Base-by-base conservation (phyloP, 2,797 vertebrate species). In the Acrocephalus scirpaceus region DNA sequence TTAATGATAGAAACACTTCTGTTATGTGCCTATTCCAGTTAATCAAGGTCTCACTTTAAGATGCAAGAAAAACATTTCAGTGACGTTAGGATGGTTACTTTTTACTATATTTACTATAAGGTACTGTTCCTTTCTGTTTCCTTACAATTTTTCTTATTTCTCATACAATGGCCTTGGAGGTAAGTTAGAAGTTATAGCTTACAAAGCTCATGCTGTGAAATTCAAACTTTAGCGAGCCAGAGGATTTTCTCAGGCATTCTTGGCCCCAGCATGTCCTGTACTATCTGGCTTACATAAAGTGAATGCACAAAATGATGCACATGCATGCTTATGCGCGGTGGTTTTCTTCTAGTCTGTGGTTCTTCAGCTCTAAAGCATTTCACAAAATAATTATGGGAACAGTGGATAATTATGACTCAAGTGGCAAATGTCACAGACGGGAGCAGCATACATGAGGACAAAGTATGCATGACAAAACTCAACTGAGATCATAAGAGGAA, bases 331-430 rank as follows among this genome's bases (percentile, higher is more conserved):
- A 50, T 0, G 8, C 3, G 3, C 23, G 21, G 44, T 15, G n/a
- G 23, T 56, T 64, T 81, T 73, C 67, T 47, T 66, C 32, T 57
- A 32, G 12, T 75, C 29, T 66, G 19, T 53, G 34, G 10, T 70
- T 90, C 71, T 73, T 87, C 12, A 92, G 12, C 14, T 66, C 25
- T 58, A 78, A 20, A 76, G 45, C 78, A 76, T 57, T 79, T 82
- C n/a, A 74, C 42, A 36, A 81, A 87, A 89, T 40, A 92, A 66
- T 48, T 58, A 72, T 1, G 4, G 48, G 13, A 92, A 82, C 18
- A 51, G 20, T 20, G 29, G 47, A n/a, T 50, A 86, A 64, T 54
- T 74, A 60, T 5, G 25, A 21, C 18, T 81, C 29, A 78, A 73
- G 29, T 62, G 48, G 51, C 36, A 75, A 89, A 85, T 42, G 21